Evolutionary conservation across 1,140 invertebrate species (phyloP), one percentile per base, ranked within the genome.

Genomic region (Aphelinus atriplicis): DNA sequence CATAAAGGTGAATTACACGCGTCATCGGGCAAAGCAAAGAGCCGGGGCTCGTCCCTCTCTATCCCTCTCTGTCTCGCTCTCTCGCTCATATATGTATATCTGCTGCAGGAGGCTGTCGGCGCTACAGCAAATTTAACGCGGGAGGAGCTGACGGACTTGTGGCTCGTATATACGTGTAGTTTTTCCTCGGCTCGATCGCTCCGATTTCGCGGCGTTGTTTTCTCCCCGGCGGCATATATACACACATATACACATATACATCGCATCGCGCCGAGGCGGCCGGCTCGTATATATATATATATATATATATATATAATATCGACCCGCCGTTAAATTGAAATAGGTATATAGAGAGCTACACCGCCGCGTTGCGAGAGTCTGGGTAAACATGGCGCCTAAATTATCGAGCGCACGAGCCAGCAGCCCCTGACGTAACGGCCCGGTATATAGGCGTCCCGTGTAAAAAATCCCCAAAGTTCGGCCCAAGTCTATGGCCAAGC

Each of bases 1-100:
- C 84, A 87, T 79, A 82, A 81, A 86, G 80, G 84, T 83, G 82
- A 83, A 85, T 85, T 83, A 81, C 80, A 83, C 83, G 82, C 84
- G 84, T 85, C 83, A 84, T 77, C 79, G 81, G 79, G 83, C 81
- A 85, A 86, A 86, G 86, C 81, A 84, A 83, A 82, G 81, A 77
- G 58, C 47, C 64, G 26, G 26, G 26, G 79, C 78, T 80, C 51
- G 9, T 53, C 51, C 80, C 81, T 81, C 73, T 82, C 77, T 80
- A 5, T 46, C 61, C 45, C 61, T 63, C 6, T 45, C 45, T 6
- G 3, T 63, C 42, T 63, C 45, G 42, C 45, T 63, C 45, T 45
- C 6, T 26, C 26, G 26, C 26, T 26, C 26, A 26, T 26, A 26
- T 26, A 26, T 26, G 26, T 26, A 26, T 26, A 26, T 26, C 26